Evolutionary conservation across 92 coral and sea anemone species (phyloP), one percentile per base, ranked within the genome.

Genomic region (Epizoanthus stellaris): DNA sequence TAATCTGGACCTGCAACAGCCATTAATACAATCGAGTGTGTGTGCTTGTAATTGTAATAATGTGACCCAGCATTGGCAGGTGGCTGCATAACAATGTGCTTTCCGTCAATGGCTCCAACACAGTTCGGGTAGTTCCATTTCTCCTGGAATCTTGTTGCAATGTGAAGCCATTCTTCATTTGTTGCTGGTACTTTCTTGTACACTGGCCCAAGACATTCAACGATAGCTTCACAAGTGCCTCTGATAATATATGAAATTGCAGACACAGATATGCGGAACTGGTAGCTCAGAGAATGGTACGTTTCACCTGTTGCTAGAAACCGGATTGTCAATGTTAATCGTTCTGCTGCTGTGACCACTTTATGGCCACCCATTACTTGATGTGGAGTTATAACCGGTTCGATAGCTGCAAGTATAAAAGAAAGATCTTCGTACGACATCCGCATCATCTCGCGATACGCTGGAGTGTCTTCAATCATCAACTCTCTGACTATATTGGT

Each of bases 101-200:
- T 88, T n/a, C 92, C 86, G 86, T 89, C 89, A n/a, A 84, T 85
- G 60, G 92, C 92, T 19, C 92, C 92, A 75, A 89, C 45, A 56
- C 92, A 85, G 65, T 84, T 85, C 14, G 88, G 89, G 73, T 34
- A 89, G 49, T 85, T 67, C 92, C 89, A 89, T 67, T 65, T 47
- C 34, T 89, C 92, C 42, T 85, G 80, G 61, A 89, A 85, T 23
- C 25, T 84, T 5, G 6, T 25, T 43, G 92, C 86, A 13, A 77
- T 84, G 52, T 56, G 62, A 5, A 77, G 71, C 92, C 92, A 89
- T 59, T 89, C 89, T 85, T 89, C 82, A n/a, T 20, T 39, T 10
- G 85, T 69, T 11, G 73, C 66, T 53, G 89, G 92, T 15, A 72
- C 65, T 63, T 89, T 84, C 30, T 85, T 66, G 77, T 77, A 85